Evolutionary conservation across 2,797 vertebrate species (phyloP).

Genomic region (Eupleurogrammus muticus): DNA sequence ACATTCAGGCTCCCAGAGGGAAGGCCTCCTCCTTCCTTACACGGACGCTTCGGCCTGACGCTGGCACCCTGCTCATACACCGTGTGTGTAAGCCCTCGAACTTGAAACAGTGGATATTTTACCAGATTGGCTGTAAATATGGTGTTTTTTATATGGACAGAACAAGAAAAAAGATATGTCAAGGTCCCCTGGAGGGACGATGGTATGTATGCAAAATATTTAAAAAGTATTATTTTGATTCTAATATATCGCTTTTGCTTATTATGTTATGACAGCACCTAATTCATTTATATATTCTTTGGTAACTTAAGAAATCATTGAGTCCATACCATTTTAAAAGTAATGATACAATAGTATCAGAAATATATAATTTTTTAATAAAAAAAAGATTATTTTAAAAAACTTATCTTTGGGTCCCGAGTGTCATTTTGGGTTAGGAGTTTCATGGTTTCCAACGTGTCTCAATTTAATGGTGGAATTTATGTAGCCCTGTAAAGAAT

Average conservation of each 20-base stretch:
- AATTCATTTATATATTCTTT: not conserved
- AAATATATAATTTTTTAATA: not conserved
- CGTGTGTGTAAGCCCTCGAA: conserved; percentile 78
- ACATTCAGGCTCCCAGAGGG: conserved; percentile 87
- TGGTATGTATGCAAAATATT: not conserved
- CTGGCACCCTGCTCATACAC: conserved; percentile 89
- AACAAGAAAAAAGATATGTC: not conserved
- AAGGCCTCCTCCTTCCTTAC: conserved; percentile 82
- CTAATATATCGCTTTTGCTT: not conserved
- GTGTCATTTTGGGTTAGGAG: too few species aligned
- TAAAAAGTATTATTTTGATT: conserved; percentile 3
- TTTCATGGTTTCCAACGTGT: too few species aligned
- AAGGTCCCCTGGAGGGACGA: conserved; percentile 17
- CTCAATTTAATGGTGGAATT: too few species aligned
- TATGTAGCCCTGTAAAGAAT: too few species aligned
- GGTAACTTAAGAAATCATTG: not conserved
- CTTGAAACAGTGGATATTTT: not conserved
- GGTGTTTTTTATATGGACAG: not conserved
- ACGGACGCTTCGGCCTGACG: conserved; percentile 92
- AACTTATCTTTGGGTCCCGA: too few species aligned
- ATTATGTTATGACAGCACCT: not conserved
- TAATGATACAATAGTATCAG: not conserved
- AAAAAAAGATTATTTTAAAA: too few species aligned
- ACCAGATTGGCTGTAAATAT: not conserved
- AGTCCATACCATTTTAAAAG: not conserved